Percentiles rank a stretch among this genome's conserved stretches.
These are phyloP conservation scores for Gallinago solitaria DNA, from an alignment of 2,797 vertebrate species.

Conservation along the genomic window DNA sequence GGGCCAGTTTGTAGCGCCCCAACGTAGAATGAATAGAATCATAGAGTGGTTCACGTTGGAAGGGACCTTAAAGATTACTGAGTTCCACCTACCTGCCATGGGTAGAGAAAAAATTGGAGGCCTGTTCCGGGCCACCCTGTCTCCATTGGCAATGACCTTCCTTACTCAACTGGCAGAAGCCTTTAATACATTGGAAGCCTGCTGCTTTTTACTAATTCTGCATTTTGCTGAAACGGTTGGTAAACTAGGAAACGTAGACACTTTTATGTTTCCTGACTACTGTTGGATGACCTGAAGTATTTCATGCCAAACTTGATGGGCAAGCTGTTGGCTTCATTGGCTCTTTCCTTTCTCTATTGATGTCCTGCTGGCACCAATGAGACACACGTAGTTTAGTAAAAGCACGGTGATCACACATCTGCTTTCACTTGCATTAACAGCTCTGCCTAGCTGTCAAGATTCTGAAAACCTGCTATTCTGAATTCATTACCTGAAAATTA, in stretches of 20 bases:
- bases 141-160: background rate
- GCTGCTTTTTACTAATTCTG: background rate
- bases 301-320: background rate
- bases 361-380: background rate
- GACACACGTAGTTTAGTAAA: background rate
- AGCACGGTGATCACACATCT: background rate
- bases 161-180: background rate
- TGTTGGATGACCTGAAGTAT: background rate
- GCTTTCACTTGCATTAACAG: background rate
- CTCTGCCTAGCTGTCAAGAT: background rate
- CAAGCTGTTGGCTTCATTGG: background rate
- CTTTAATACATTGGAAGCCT: background rate
- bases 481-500: background rate
- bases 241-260: background rate
- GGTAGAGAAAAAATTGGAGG: fast-evolving
- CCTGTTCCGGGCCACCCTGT: background rate
- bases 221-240: background rate
- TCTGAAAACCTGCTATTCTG: background rate
- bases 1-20: fast-evolving
- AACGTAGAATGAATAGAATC: background rate
- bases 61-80: no score
- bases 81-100: no score
- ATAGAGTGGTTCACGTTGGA: no score
- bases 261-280: background rate
- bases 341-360: background rate